These are phyloP conservation scores for Burhinus oedicnemus DNA, from an alignment of 2,113 vertebrate genomes.

Conservation along the genomic window DNA sequence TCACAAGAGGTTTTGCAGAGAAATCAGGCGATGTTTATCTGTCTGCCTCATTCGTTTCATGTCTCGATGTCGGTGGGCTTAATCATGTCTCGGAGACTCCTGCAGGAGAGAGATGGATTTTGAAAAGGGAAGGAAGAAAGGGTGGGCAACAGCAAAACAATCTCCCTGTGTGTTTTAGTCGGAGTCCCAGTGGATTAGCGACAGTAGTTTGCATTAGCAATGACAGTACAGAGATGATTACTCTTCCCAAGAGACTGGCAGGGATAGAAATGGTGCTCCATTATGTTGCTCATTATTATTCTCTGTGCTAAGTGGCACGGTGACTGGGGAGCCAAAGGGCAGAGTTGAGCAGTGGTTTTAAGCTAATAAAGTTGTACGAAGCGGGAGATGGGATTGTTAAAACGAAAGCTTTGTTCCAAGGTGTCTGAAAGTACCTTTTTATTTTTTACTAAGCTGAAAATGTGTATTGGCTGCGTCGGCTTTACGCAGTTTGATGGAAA, in stretches of 20 bases:
- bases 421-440: neutral
- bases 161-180: conserved; percentile 29
- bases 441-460: neutral
- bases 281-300: conserved; percentile 60
- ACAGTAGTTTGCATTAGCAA: conserved; percentile 48
- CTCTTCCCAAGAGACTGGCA: conserved; percentile 44
- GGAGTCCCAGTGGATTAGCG: conserved; percentile 6
- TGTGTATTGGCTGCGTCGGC: neutral
- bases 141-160: conserved; percentile 13
- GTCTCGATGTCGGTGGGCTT: neutral
- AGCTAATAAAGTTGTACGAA: conserved; percentile 46
- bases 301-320: neutral
- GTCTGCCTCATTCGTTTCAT: neutral
- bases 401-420: neutral
- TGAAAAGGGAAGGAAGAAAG: neutral
- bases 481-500: neutral
- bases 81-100: conserved; percentile 20
- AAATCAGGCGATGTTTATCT: neutral
- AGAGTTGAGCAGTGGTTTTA: conserved; percentile 43
- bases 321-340: conserved; percentile 33
- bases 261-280: conserved; percentile 31
- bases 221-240: conserved; percentile 55
- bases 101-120: neutral
- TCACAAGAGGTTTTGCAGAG: neutral
- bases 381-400: conserved; percentile 24